A percentile compares a stretch with the other conserved stretches of the same genome.
phyloP scores from a whole-genome alignment of 2,797 vertebrate species.

The Buphagus erythrorhynchus region DNA sequence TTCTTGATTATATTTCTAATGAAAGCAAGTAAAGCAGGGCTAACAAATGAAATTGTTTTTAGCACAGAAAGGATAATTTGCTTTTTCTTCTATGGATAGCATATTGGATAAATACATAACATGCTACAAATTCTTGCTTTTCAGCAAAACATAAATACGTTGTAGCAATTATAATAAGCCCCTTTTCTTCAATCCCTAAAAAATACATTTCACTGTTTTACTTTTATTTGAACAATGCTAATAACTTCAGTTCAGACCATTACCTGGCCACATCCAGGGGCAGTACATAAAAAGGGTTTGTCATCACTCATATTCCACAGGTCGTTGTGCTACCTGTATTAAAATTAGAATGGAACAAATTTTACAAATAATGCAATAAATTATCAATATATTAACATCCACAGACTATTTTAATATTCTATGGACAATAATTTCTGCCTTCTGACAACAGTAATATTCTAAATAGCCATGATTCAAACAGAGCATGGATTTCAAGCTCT shows the following conservation, averaged over 20 bases:
- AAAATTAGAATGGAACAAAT: conserved; percentile 19
- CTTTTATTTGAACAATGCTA: background rate
- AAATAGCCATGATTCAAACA: background rate
- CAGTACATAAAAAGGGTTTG: conserved; percentile 99
- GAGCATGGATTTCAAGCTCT: background rate
- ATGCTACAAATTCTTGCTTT: background rate
- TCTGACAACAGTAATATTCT: background rate
- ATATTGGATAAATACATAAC: background rate
- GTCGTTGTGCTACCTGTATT: conserved; percentile 86
- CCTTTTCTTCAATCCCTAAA: background rate
- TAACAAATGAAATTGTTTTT: background rate
- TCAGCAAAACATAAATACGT: background rate
- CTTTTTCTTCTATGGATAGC: background rate
- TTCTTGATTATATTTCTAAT: background rate
- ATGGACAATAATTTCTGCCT: background rate
- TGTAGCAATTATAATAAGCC: background rate
- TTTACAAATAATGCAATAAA: background rate
- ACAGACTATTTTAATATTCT: background rate
- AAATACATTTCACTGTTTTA: background rate
- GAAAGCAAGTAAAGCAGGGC: background rate
- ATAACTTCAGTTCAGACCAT: conserved; percentile 15
- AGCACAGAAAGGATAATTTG: background rate
- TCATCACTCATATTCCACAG: conserved; percentile 99
- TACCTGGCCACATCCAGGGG: conserved; percentile 99
- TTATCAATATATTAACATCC: background rate